These are phyloP conservation scores for Lysandra bellargus DNA, from an alignment of 2,888 invertebrate species.

Conservation along the genomic window DNA sequence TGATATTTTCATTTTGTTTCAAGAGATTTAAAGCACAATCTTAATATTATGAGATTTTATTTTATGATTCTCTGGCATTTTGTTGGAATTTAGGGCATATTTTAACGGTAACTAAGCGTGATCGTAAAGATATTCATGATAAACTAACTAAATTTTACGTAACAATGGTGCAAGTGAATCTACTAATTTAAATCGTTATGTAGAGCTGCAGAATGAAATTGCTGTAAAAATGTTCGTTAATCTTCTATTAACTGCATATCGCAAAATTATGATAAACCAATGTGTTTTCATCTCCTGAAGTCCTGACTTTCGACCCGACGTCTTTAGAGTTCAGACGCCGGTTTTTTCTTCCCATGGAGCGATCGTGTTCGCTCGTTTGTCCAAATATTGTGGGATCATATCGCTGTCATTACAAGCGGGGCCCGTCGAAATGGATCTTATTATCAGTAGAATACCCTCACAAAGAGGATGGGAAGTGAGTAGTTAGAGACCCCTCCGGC, in stretches of 20 bases:
- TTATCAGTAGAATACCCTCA: slow-evolving; percentile 27
- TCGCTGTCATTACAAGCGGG: not conserved
- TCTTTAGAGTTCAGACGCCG: too few species aligned
- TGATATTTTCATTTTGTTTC: not conserved
- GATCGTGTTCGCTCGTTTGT: not conserved
- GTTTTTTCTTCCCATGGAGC: not conserved
- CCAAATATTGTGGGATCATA: not conserved
- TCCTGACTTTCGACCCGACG: too few species aligned
- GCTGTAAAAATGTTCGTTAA: not conserved
- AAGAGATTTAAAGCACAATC: not conserved
- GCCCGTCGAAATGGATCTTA: slow-evolving; percentile 36
- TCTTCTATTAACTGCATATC: not conserved
- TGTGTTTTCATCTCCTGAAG: not conserved
- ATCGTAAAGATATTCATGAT: slow-evolving; percentile 5
- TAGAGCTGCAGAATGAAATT: not conserved
- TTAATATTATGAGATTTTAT: not conserved
- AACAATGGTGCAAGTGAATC: not conserved
- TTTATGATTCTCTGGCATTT: not conserved
- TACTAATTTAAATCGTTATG: not conserved
- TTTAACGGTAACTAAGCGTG: not conserved
- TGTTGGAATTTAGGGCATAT: not conserved
- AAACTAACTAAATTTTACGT: not conserved
- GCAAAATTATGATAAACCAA: not conserved
- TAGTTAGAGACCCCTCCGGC: slow-evolving; percentile 39
- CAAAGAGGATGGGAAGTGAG: slow-evolving; percentile 52